Evolutionary conservation across 2,888 invertebrate species (phyloP), one percentile per base, ranked within the genome.

Genomic region (Stomorhina lunata): DNA sequence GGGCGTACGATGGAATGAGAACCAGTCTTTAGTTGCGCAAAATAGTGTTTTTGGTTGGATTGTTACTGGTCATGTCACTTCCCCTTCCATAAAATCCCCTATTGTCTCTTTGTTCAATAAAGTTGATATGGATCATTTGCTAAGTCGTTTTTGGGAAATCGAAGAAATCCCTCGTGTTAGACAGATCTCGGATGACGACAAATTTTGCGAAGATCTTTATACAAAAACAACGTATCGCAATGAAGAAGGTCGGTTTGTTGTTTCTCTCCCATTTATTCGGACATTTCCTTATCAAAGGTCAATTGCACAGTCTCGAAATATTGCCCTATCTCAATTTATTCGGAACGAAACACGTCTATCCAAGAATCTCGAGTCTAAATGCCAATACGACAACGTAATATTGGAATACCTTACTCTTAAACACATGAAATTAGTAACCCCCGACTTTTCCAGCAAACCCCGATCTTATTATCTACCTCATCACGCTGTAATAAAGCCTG

Each of bases 401-500:
- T 34, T 10, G 2, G 29, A 50, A 48, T 63, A 45, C 22, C 6
- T 17, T 17, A 29, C n/a, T 29, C 15, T 29, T 4, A 37, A 37
- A 17, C 34, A 59, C 20, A 25, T 50, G 50, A 50, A 6, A 48
- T 17, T 7, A 17, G 2, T 17, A 17, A 48, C 17, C 5, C 10
- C 7, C 1, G 20, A 17, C 15, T 15, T 17, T 50, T 25, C 50
- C 12, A 25, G 6, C 17, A 22, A 22, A 7, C 4, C 22, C 9
- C 2, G 22, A 5, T 63, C 4, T 43, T 57, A 37, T 27, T 61
- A 77, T 37, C 25, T 75, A 9, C 69, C 65, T 7, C 73, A 68
- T 15, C 73, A 73, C 22, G 71, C 57, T 1, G 71, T 72, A 12
- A 29, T 79, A 15, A 79, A 79, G 25, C 79, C 65, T n/a, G 72